Conservation (phyloP, 2,888 invertebrate species). For the Synanthedon tipuliformis region DNA sequence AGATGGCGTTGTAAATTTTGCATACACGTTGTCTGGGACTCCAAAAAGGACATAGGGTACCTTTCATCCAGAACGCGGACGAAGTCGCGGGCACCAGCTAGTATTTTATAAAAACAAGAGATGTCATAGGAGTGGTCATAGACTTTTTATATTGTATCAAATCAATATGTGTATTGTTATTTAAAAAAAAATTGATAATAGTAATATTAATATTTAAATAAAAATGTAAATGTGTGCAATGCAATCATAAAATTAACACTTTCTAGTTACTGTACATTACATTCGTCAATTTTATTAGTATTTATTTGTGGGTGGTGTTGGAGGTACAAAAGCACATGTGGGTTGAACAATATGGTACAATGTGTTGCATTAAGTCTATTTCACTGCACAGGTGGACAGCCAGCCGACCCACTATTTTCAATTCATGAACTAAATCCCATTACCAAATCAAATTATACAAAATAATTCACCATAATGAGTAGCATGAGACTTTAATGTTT, state of each 20-base stretch:
- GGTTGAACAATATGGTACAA: conserved; percentile 33
- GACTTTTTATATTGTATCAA: neutral
- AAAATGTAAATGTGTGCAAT: too few species aligned
- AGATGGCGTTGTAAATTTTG: too few species aligned
- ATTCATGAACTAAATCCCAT: too few species aligned
- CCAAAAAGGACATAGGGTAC: too few species aligned
- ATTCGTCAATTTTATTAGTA: conserved; percentile 16
- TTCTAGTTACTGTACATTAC: conserved; percentile 6
- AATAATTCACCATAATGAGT: too few species aligned
- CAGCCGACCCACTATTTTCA: conserved; percentile 3
- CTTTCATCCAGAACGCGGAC: too few species aligned
- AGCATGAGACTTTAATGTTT: too few species aligned
- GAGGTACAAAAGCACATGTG: conserved; percentile 25
- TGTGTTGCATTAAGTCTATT: conserved; percentile 25
- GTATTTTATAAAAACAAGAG: too few species aligned
- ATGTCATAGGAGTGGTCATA: neutral
- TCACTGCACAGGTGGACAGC: conserved; percentile 9
- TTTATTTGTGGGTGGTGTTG: conserved; percentile 13
- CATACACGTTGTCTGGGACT: too few species aligned
- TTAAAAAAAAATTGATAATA: neutral
- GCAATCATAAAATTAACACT: conserved; percentile 11
- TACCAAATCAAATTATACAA: too few species aligned
- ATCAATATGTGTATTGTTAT: neutral
- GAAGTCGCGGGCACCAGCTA: too few species aligned
- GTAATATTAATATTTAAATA: too few species aligned